phyloP scores from a whole-genome alignment of 2,888 invertebrate genomes.

The Agrochola macilenta region DNA sequence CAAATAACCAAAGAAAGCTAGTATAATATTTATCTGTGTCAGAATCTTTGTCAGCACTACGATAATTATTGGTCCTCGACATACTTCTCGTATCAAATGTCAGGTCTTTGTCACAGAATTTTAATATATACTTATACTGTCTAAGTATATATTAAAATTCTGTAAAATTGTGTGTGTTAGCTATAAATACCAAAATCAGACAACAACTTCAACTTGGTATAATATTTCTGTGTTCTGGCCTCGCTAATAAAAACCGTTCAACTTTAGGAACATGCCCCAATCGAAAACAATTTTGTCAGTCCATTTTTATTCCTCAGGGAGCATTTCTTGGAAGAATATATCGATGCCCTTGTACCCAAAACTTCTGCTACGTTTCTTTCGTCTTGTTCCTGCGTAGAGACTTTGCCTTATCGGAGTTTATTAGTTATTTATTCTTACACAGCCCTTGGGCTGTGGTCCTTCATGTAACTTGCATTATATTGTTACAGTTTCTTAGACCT shows the following conservation, averaged over 20 bases:
- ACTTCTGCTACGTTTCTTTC: slow-evolving; percentile 50
- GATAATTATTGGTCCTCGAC: not conserved
- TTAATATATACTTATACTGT: no score
- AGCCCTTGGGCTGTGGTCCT: slow-evolving; percentile 76
- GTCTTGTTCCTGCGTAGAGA: slow-evolving; percentile 68
- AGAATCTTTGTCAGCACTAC: not conserved
- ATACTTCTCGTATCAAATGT: not conserved
- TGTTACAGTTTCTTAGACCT: slow-evolving; percentile 57
- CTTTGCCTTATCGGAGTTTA: slow-evolving; percentile 83
- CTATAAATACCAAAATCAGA: not conserved
- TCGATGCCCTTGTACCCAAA: slow-evolving; percentile 35
- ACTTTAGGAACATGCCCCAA: slow-evolving; percentile 28
- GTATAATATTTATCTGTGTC: not conserved
- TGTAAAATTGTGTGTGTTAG: no score
- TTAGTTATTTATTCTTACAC: slow-evolving; percentile 87
- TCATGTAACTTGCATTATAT: slow-evolving; percentile 82
- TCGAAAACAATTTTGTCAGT: slow-evolving; percentile 52
- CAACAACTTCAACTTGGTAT: not conserved
- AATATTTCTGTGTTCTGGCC: slow-evolving; percentile 13
- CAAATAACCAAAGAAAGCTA: not conserved
- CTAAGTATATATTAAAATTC: no score
- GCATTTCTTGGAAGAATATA: slow-evolving; percentile 26
- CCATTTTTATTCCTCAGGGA: slow-evolving; percentile 44
- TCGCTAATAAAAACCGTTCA: slow-evolving; percentile 11
- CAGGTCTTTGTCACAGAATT: not conserved